Percentiles rank a stretch among this genome's conserved stretches.
These are phyloP conservation scores for Lates japonicus DNA, from an alignment of 2,797 vertebrate species.

Conservation along the genomic window DNA sequence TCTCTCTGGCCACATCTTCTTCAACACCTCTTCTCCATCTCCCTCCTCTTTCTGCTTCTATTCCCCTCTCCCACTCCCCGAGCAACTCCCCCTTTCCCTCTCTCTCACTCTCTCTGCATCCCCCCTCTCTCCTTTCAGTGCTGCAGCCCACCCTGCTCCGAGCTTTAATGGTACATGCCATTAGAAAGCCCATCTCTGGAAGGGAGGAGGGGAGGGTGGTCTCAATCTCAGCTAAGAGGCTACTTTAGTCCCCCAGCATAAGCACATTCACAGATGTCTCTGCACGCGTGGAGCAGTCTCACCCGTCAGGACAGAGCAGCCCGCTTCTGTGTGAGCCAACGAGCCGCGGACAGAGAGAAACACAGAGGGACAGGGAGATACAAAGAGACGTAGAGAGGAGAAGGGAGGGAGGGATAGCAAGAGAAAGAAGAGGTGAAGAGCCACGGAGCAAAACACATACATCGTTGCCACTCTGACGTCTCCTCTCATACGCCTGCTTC, in stretches of 20 bases:
- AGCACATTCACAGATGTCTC: slow-evolving; percentile 89
- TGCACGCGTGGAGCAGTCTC: slow-evolving; percentile 73
- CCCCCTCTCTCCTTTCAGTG: slow-evolving; percentile 66
- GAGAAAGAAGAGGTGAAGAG: slow-evolving; percentile 70
- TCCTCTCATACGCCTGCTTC: slow-evolving; percentile 60
- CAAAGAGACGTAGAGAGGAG: slow-evolving; percentile 50
- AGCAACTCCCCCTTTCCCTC: slow-evolving; percentile 50
- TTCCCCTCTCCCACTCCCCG: not conserved
- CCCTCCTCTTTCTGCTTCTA: not conserved
- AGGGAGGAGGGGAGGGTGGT: slow-evolving; percentile 83
- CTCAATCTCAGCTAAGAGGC: slow-evolving; percentile 85
- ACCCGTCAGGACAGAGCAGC: slow-evolving; percentile 70
- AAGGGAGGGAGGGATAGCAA: slow-evolving; percentile 59
- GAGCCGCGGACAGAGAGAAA: slow-evolving; percentile 44
- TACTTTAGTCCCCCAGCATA: slow-evolving; percentile 88
- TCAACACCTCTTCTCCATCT: slow-evolving; percentile 30
- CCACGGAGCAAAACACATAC: slow-evolving; percentile 68
- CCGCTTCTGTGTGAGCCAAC: slow-evolving; percentile 50
- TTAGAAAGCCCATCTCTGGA: slow-evolving; percentile 84
- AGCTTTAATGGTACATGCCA: slow-evolving; percentile 92
- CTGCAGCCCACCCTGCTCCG: slow-evolving; percentile 88
- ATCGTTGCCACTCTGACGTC: slow-evolving; percentile 74
- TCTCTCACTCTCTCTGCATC: slow-evolving; percentile 40
- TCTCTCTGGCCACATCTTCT: slow-evolving; percentile 32
- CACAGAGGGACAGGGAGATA: slow-evolving; percentile 54